phyloP scores from a whole-genome alignment of 1,140 invertebrate genomes.

The Parapsyche elsis region DNA sequence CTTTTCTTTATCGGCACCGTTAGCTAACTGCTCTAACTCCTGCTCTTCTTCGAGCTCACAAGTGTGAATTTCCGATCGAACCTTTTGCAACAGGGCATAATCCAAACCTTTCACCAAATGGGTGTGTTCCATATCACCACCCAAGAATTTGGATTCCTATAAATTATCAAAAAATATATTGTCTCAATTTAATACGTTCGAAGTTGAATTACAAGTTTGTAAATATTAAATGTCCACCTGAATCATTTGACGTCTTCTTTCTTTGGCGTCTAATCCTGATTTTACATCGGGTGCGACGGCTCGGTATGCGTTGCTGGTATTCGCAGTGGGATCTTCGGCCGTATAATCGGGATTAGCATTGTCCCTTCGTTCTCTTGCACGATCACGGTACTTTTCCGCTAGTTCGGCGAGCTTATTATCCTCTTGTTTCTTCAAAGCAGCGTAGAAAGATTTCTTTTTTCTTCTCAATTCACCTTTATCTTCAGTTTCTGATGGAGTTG shows the following conservation, averaged over 20 bases:
- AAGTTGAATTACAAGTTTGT: too few relatives aligned
- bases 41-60: constrained; percentile 88
- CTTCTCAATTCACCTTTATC: constrained; percentile 77
- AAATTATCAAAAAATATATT: constrained; percentile 49
- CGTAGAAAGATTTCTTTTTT: constrained; percentile 94
- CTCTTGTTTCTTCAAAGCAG: constrained; percentile 94
- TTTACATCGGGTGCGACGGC: constrained; percentile 96
- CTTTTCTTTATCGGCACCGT: constrained; percentile 69
- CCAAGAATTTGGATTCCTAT: constrained; percentile 97
- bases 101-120: constrained; percentile 99
- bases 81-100: constrained; percentile 98
- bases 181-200: not conserved
- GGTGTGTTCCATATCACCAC: constrained; percentile 99
- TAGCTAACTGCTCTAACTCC: constrained; percentile 79
- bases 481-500: constrained; percentile 66
- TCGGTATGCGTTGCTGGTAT: constrained; percentile 88
- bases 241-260: constrained; percentile 93
- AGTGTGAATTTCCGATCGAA: constrained; percentile 83
- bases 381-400: constrained; percentile 94
- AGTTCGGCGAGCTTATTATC: constrained; percentile 95
- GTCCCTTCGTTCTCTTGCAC: constrained; percentile 93
- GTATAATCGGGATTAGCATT: constrained; percentile 84
- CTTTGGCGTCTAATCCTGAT: constrained; percentile 94
- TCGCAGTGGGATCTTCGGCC: constrained; percentile 85
- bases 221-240: too few relatives aligned